A percentile compares a stretch with the other conserved stretches of the same genome.
Evolutionary conservation across 2,888 invertebrate genomes (phyloP).

Genomic region (Platypus cylindrus): DNA sequence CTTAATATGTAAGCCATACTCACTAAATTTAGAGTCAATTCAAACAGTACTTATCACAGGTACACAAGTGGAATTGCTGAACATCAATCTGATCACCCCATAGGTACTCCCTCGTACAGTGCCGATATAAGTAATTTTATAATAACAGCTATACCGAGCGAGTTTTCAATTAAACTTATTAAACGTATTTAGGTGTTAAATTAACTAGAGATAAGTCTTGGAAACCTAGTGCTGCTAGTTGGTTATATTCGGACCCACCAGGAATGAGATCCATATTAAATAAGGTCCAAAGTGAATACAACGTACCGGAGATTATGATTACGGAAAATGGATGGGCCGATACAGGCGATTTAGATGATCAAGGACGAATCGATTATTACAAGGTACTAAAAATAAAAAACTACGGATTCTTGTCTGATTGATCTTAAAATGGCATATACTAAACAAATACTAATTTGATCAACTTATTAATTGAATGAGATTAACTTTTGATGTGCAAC

Average conservation of each 20-base stretch:
- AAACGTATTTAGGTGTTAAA: not conserved
- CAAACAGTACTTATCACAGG: not conserved
- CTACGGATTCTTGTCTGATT: too few species aligned
- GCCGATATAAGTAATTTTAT: too few species aligned
- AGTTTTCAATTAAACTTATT: too few species aligned
- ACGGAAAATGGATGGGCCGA: conserved; percentile 7
- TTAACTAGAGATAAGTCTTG: conserved; percentile 1
- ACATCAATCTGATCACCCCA: not conserved
- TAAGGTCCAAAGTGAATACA: not conserved
- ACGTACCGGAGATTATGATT: conserved; percentile 5
- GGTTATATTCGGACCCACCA: conserved; percentile 1
- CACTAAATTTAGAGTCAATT: not conserved
- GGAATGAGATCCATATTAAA: conserved; percentile 4
- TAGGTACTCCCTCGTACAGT: not conserved
- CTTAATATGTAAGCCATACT: conserved; percentile 9
- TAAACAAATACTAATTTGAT: too few species aligned
- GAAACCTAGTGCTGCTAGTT: not conserved
- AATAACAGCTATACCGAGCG: not conserved
- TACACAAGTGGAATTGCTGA: conserved; percentile 1
- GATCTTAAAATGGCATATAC: too few species aligned
- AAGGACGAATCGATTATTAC: conserved; percentile 2
- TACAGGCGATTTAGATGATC: conserved; percentile 5
- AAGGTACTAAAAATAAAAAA: too few species aligned
- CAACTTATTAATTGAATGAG: not conserved
- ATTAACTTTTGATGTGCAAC: not conserved